phyloP scores from a whole-genome alignment of 2,113 vertebrate genomes.

The Eulemur macaco region DNA sequence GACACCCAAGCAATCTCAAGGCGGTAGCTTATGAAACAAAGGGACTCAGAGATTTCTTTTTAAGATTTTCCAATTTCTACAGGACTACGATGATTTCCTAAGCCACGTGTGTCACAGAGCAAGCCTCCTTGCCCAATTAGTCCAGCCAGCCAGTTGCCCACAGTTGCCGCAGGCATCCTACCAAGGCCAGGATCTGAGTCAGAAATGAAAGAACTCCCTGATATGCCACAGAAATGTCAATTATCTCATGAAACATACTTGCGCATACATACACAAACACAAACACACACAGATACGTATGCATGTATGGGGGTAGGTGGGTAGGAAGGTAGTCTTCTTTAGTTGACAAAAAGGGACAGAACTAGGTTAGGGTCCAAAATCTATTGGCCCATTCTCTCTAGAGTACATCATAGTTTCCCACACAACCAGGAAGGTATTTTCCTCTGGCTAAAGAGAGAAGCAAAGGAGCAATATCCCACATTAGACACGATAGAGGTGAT shows the following conservation, averaged over 20 bases:
- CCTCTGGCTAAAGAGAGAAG: background rate
- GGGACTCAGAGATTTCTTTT: slow-evolving; percentile 22
- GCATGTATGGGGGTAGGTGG: background rate
- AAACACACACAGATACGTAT: background rate
- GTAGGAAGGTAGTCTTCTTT: background rate
- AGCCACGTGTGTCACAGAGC: slow-evolving; percentile 23
- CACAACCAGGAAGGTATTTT: background rate
- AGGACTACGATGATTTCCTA: slow-evolving; percentile 52
- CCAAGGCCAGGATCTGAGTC: background rate
- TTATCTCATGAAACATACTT: background rate
- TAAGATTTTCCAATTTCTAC: slow-evolving; percentile 27
- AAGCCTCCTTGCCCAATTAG: slow-evolving; percentile 33
- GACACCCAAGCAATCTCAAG: background rate
- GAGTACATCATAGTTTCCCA: background rate
- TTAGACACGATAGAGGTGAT: background rate
- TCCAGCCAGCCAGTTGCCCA: background rate
- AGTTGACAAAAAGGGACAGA: background rate
- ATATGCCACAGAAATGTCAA: background rate
- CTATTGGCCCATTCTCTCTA: background rate
- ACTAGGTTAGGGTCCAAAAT: slow-evolving; percentile 24
- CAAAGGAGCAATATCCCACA: background rate
- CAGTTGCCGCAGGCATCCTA: background rate
- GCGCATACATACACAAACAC: background rate
- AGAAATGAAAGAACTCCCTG: background rate
- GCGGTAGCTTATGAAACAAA: slow-evolving; percentile 44